Evolutionary conservation across 2,888 invertebrate genomes (phyloP).

Genomic region (Drosophila birchii): DNA sequence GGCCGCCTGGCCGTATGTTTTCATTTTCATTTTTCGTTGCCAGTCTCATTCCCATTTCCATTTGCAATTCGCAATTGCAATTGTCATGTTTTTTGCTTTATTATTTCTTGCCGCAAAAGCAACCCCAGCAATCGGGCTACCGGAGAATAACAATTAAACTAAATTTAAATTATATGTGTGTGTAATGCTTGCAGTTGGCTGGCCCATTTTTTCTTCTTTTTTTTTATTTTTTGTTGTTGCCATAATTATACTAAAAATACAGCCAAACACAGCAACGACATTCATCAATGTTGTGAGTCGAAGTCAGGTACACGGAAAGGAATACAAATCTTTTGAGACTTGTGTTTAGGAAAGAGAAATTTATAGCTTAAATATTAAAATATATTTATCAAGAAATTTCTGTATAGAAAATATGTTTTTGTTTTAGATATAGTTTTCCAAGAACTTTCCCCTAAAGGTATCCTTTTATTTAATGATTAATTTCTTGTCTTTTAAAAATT

Average conservation of each 20-base stretch:
- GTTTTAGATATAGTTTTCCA: neutral
- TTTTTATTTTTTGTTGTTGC: constrained; percentile 21
- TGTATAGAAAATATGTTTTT: neutral
- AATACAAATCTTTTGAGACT: neutral
- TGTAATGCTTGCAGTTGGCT: constrained; percentile 67
- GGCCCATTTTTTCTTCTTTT: constrained; percentile 38
- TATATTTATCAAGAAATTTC: neutral
- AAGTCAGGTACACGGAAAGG: constrained; percentile 16
- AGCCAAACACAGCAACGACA: constrained; percentile 52
- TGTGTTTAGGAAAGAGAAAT: no score
- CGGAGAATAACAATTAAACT: constrained; percentile 82
- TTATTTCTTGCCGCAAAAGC: constrained; percentile 49
- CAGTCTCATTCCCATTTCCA: constrained; percentile 43
- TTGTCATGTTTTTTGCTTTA: constrained; percentile 68
- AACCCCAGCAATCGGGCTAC: constrained; percentile 52
- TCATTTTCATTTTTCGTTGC: constrained; percentile 22
- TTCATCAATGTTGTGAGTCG: constrained; percentile 65
- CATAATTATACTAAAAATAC: constrained; percentile 75
- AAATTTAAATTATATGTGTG: constrained; percentile 80
- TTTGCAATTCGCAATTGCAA: constrained; percentile 70
- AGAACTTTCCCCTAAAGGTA: neutral
- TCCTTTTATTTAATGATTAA: no score
- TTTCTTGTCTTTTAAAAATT: neutral
- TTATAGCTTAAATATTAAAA: fast-evolving
- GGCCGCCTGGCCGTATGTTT: constrained; percentile 46